Conservation (phyloP, 2,888 invertebrate genomes). For the Anaspis maculata region DNA sequence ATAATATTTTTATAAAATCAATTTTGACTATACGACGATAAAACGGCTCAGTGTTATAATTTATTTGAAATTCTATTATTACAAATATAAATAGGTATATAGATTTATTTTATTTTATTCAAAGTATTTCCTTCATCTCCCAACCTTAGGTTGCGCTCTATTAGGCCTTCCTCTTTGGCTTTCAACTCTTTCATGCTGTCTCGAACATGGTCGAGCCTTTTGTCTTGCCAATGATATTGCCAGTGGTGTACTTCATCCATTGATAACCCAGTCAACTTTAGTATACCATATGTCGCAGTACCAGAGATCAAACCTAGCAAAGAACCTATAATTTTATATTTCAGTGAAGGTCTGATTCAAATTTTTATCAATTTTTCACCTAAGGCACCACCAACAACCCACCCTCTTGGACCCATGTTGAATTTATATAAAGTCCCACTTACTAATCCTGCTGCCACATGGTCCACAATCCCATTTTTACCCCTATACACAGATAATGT, state of each 20-base stretch:
- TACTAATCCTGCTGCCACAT: slow-evolving; percentile 53
- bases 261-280: slow-evolving; percentile 51
- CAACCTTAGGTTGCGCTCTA: slow-evolving; percentile 23
- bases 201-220: slow-evolving; percentile 35
- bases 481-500: slow-evolving; percentile 58
- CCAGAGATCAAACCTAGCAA: slow-evolving; percentile 56
- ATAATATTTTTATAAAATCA: background rate
- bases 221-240: slow-evolving; percentile 46
- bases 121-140: slow-evolving; percentile 24
- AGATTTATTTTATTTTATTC: slow-evolving; percentile 5
- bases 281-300: slow-evolving; percentile 43
- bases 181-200: slow-evolving; percentile 29
- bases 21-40: too few relatives aligned
- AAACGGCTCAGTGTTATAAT: slow-evolving; percentile 3
- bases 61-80: background rate
- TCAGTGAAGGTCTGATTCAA: too few relatives aligned
- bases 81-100: slow-evolving; percentile 1
- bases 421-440: slow-evolving; percentile 62
- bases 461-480: slow-evolving; percentile 59
- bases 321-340: slow-evolving; percentile 52
- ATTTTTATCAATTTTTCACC: slow-evolving; percentile 43
- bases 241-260: slow-evolving; percentile 58
- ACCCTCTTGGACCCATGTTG: slow-evolving; percentile 58
- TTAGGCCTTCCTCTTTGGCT: slow-evolving; percentile 30
- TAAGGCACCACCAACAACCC: slow-evolving; percentile 57